phyloP scores from a whole-genome alignment of 64 coral and sea anemone species.

The Montipora sp. region DNA sequence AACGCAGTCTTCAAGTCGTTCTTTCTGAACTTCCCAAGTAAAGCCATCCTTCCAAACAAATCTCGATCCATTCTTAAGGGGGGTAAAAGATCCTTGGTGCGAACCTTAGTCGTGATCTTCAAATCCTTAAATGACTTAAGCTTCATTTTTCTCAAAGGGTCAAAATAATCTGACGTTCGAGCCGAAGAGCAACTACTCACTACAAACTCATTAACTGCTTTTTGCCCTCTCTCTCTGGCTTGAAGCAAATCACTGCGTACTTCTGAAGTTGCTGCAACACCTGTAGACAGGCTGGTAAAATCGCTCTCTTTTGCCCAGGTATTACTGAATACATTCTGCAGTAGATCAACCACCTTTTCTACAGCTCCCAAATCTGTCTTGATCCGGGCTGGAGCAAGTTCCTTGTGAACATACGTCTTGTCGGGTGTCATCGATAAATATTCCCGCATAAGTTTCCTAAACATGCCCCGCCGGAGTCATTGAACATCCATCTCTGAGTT shows the following conservation, averaged over 20 bases:
- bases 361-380: conserved; percentile 60
- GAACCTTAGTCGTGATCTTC: conserved; percentile 27
- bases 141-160: conserved; percentile 32
- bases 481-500: conserved; percentile 51
- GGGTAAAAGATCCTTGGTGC: not conserved
- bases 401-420: conserved; percentile 19
- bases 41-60: conserved; percentile 70
- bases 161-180: conserved; percentile 14
- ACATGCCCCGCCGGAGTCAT: not conserved
- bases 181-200: not conserved
- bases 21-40: conserved; percentile 62
- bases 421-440: not conserved
- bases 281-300: conserved; percentile 39
- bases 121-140: conserved; percentile 59
- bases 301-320: conserved; percentile 32
- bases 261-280: conserved; percentile 16
- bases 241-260: conserved; percentile 42
- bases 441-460: not conserved
- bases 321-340: conserved; percentile 31
- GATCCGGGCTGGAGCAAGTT: conserved; percentile 24
- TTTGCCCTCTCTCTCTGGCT: conserved; percentile 5
- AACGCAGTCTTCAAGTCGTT: conserved; percentile 55
- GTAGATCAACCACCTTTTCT: conserved; percentile 46
- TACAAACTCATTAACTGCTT: conserved; percentile 44
- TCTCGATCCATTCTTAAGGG: conserved; percentile 57